Evolutionary conservation across 2,113 vertebrate species (phyloP).

Genomic region (Halichoeres trimaculatus): DNA sequence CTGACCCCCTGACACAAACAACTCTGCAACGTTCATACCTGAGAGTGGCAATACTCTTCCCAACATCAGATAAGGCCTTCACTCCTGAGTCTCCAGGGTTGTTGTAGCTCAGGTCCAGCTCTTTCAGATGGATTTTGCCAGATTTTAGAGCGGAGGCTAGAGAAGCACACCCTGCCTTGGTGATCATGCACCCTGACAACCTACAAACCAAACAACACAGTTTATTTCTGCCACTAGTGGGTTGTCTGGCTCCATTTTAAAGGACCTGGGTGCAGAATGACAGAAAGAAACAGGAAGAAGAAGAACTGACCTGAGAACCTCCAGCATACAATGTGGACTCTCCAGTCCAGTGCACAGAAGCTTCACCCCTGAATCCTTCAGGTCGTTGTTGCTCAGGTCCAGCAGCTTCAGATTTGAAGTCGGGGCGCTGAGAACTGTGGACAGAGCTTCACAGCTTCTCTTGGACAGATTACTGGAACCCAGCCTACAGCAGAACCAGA

Average conservation of each 20-base stretch:
- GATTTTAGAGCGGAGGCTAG: conserved; percentile 3
- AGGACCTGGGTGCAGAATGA: too few species aligned
- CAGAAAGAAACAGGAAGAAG: too few species aligned
- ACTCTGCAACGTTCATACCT: not conserved
- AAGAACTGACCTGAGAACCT: conserved; percentile 50
- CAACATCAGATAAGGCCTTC: not conserved
- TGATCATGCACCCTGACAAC: conserved; percentile 42
- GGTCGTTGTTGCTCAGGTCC: conserved; percentile 39
- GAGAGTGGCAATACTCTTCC: not conserved
- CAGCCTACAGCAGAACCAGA: conserved; percentile 26
- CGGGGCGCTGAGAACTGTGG: conserved; percentile 3
- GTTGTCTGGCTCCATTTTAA: too few species aligned
- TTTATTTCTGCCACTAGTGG: too few species aligned
- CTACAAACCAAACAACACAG: not conserved
- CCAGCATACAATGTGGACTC: conserved; percentile 35
- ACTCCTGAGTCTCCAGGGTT: not conserved
- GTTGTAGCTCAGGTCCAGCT: conserved; percentile 48
- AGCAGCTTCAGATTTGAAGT: conserved; percentile 7
- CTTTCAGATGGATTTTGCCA: conserved; percentile 5
- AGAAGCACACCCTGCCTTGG: conserved; percentile 15
- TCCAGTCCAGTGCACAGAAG: conserved; percentile 33
- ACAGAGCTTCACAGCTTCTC: conserved; percentile 21
- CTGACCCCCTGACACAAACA: too few species aligned
- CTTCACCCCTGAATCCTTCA: conserved; percentile 33
- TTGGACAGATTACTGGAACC: conserved; percentile 22